phyloP scores from a whole-genome alignment of 2,797 vertebrate species.

The Lagocephalus sceleratus region DNA sequence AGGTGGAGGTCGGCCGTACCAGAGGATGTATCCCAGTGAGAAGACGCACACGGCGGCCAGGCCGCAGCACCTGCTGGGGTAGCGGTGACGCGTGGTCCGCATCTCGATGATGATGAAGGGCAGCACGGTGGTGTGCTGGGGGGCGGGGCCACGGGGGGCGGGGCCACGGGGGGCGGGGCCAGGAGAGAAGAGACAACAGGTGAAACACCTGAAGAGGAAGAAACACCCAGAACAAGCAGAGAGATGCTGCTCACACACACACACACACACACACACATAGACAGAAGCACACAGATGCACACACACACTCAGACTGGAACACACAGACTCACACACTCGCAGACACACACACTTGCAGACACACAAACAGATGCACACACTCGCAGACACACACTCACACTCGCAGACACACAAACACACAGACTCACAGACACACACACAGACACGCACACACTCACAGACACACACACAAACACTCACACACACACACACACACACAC shows the following conservation, averaged over 20 bases:
- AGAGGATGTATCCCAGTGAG: slow-evolving; percentile 89
- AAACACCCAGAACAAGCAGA: slow-evolving; percentile 11
- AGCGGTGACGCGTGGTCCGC: slow-evolving; percentile 92
- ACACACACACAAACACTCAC: slow-evolving; percentile 10
- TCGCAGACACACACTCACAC: slow-evolving; percentile 18
- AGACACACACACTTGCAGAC: no score
- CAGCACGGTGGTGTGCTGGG: slow-evolving; percentile 94
- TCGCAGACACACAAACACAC: slow-evolving; percentile 19
- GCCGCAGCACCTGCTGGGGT: slow-evolving; percentile 89
- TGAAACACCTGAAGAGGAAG: no score
- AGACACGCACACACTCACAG: slow-evolving; percentile 27
- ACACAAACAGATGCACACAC: slow-evolving; percentile 11
- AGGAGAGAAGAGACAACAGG: neutral
- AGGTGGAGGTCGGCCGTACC: slow-evolving; percentile 72
- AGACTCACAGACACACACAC: slow-evolving; percentile 13
- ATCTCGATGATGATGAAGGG: slow-evolving; percentile 99
- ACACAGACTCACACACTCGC: neutral
- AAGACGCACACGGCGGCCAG: slow-evolving; percentile 86
- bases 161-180: slow-evolving; percentile 23
- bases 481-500: slow-evolving; percentile 17
- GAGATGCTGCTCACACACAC: neutral
- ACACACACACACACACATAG: no score
- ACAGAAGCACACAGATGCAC: no score
- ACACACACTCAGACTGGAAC: neutral
- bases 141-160: slow-evolving; percentile 25